Evolutionary conservation across 2,113 vertebrate genomes (phyloP).

Genomic region (Corvus cornix): DNA sequence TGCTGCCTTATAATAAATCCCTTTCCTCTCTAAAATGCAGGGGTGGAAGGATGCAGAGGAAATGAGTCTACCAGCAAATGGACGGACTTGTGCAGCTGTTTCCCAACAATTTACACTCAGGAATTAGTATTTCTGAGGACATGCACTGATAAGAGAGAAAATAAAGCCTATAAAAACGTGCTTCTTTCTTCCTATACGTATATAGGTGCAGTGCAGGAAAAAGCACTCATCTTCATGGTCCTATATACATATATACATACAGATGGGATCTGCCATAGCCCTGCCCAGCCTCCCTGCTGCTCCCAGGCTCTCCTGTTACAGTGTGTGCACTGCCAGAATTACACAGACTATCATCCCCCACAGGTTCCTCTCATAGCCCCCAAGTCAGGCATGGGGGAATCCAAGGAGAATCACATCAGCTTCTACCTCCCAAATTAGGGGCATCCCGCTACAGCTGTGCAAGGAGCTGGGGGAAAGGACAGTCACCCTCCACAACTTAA

Average conservation of each 20-base stretch:
- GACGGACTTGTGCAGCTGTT: not conserved
- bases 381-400: rapidly evolving
- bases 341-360: not conserved
- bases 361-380: not conserved
- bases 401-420: not conserved
- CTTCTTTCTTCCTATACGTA: not conserved
- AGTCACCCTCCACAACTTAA: not conserved
- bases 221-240: not conserved
- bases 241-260: rapidly evolving
- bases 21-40: constrained; percentile 43
- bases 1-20: constrained; percentile 18
- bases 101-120: not conserved
- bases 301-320: not conserved
- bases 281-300: not conserved
- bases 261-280: not conserved
- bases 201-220: not conserved
- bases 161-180: not conserved
- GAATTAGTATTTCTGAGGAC: not conserved
- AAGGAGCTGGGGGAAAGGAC: not conserved
- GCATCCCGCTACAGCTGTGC: rapidly evolving
- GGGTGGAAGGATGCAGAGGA: not conserved
- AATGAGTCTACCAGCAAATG: constrained; percentile 13
- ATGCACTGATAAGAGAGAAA: not conserved
- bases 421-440: not conserved
- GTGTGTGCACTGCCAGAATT: not conserved